phyloP scores from a whole-genome alignment of 2,888 invertebrate species.

The Phyto melanocephala region DNA sequence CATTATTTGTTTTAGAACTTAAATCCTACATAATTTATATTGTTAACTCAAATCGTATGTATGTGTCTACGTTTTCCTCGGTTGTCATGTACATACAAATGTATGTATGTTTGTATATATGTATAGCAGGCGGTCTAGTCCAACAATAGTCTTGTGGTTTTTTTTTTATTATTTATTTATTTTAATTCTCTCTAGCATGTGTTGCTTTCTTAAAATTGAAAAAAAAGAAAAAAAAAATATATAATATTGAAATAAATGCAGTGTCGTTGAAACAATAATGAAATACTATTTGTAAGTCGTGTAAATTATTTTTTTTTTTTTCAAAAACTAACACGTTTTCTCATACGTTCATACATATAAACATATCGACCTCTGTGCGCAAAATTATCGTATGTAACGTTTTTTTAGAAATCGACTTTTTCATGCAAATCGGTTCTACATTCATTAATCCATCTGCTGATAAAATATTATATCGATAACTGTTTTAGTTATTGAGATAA shows the following conservation, averaged over 20 bases:
- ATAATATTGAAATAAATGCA: not conserved
- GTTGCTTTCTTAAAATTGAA: not conserved
- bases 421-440: no score
- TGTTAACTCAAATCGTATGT: constrained; percentile 12
- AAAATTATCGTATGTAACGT: no score
- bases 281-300: constrained; percentile 22
- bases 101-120: no score
- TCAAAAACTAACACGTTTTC: not conserved
- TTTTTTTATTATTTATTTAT: constrained; percentile 1
- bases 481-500: no score
- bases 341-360: not conserved
- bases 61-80: not conserved
- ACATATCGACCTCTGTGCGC: no score
- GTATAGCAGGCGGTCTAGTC: no score
- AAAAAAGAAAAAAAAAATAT: not conserved
- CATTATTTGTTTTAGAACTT: not conserved
- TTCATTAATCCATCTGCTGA: no score
- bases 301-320: constrained; percentile 43
- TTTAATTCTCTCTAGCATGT: constrained; percentile 8
- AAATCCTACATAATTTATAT: not conserved
- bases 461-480: no score
- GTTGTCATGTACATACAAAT: no score
- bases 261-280: not conserved
- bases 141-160: not conserved
- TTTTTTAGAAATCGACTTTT: no score